Evolutionary conservation across 2,113 vertebrate genomes (phyloP), one percentile per base, ranked within the genome.

Genomic region (Columbina picui): DNA sequence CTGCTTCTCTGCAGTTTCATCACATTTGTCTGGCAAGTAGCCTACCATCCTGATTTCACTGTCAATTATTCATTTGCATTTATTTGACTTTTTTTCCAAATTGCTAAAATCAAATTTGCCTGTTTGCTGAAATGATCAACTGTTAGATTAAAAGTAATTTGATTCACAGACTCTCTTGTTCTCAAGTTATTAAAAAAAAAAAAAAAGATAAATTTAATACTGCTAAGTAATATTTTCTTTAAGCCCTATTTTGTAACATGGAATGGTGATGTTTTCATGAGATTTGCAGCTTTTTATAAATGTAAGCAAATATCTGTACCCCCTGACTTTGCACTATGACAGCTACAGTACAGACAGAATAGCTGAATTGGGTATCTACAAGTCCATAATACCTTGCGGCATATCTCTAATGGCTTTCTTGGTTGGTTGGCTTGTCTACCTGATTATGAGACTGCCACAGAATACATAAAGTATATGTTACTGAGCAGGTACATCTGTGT

Each of bases 51-150:
- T 77, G 67, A 67, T 67, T 90, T 93, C 75, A 83, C 64, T 6
- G 4, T 83, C 67, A 92, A 61, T 92, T 76, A 77, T 70, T 93
- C 23, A 84, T 87, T 70, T 89, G 25, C 34, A 70, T 81, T 90
- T 85, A 91, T 91, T 95, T 94, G 29, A 67, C 21, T 79, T 89
- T 73, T 74, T 70, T 61, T 34, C 26, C 18, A 78, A 87, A 74
- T 41, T 60, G 15, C 3, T 76, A 83, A 86, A 80, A 73, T 69
- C 12, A 71, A 70, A 67, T 87, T 41, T 65, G 12, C 8, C 7
- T 61, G 17, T 89, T 92, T 90, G 29, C 17, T 95, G 59, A 83
- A 77, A 68, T 64, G 49, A 77, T 57, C 5, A 84, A 53, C 36
- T 70, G 22, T 32, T 63, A 86, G 17, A 74, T 64, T 79, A 89